These are phyloP conservation scores for Nannoperca obscura DNA, from an alignment of 2,797 vertebrate species.

Conservation along the genomic window DNA sequence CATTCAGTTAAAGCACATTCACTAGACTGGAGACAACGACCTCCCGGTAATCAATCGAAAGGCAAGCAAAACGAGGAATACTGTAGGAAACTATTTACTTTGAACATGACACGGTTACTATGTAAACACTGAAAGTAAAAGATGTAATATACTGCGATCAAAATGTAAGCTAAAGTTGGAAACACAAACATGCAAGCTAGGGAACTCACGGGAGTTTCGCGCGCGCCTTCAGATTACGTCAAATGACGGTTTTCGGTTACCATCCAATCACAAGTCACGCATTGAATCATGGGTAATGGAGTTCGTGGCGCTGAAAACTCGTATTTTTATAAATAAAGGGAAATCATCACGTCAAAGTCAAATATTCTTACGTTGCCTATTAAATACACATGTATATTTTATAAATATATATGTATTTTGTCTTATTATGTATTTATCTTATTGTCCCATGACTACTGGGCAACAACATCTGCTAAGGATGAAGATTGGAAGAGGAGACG, in stretches of 20 bases:
- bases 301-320: constrained; percentile 21
- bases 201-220: constrained; percentile 49
- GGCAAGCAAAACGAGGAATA: neutral
- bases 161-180: neutral
- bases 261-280: constrained; percentile 58
- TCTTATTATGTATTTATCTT: neutral
- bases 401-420: no score
- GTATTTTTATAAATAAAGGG: rapidly evolving
- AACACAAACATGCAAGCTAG: neutral
- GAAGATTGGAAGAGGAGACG: no score
- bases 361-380: neutral
- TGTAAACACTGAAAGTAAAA: neutral
- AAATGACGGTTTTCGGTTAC: neutral
- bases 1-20: neutral
- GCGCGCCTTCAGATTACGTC: constrained; percentile 66
- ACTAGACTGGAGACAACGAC: neutral
- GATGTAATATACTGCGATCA: rapidly evolving
- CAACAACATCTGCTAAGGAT: neutral
- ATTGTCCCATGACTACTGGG: neutral
- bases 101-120: rapidly evolving
- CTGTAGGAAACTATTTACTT: rapidly evolving
- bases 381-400: no score
- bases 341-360: neutral
- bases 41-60: neutral
- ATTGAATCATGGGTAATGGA: constrained; percentile 66